phyloP scores from a whole-genome alignment of 2,113 vertebrate genomes.

The Furnarius figulus region DNA sequence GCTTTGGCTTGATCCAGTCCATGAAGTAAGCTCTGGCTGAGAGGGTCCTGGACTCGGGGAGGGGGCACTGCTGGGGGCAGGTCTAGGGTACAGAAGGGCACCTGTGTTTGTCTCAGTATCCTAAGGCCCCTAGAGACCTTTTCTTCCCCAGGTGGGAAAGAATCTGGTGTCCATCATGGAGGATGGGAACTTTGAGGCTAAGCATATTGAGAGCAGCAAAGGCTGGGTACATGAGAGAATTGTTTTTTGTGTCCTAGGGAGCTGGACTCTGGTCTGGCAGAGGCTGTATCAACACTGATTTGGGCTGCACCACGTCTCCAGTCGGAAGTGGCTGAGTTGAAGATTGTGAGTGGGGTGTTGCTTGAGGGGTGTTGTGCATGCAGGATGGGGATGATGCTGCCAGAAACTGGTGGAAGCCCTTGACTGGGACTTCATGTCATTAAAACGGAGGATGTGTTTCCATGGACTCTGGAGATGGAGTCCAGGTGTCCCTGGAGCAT shows the following conservation, averaged over 20 bases:
- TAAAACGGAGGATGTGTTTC: not conserved
- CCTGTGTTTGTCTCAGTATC: not conserved
- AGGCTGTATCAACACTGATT: constrained; percentile 94
- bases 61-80: not conserved
- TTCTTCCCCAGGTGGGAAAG: not conserved
- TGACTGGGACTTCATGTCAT: not conserved
- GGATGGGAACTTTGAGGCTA: not conserved
- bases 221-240: not conserved
- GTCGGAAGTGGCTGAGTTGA: constrained; percentile 90
- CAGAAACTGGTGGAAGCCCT: not conserved
- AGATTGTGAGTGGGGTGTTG: constrained; percentile 82
- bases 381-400: not conserved
- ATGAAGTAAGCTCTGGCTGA: constrained; percentile 88
- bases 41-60: not conserved
- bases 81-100: not conserved
- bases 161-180: not conserved
- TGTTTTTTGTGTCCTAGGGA: constrained; percentile 77
- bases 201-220: not conserved
- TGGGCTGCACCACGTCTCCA: constrained; percentile 97
- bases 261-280: constrained; percentile 92
- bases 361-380: fast-evolving
- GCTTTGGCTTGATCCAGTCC: constrained; percentile 95
- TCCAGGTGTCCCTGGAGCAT: not conserved
- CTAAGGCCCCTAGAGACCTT: not conserved
- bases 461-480: not conserved